phyloP scores from a whole-genome alignment of 1,140 invertebrate species.

The Brachionus koreanus region DNA sequence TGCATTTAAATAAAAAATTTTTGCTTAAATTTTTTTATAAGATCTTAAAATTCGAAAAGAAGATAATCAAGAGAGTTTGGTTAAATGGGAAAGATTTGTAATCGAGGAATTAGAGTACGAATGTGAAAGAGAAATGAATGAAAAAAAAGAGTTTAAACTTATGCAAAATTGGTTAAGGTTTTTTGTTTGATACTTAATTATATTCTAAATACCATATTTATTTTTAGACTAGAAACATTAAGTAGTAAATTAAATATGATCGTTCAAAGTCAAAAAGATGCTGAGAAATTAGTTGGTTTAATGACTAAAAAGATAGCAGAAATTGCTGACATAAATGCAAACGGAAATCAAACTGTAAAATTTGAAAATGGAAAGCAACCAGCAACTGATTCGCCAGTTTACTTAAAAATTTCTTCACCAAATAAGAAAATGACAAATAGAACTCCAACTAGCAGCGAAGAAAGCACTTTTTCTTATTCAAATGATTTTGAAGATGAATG shows the following conservation, averaged over 20 bases:
- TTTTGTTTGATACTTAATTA: not conserved
- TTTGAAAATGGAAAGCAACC: not conserved
- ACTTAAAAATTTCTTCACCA: not conserved
- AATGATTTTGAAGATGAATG: not conserved
- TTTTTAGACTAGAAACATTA: not conserved
- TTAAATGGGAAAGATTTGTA: conserved; percentile 37
- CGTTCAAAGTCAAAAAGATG: not conserved
- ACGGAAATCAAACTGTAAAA: not conserved
- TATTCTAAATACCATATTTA: not conserved
- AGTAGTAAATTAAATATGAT: not conserved
- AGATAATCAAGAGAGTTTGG: not conserved
- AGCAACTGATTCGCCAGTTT: not conserved
- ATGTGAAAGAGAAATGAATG: not conserved
- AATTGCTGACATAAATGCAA: not conserved
- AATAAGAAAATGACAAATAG: not conserved
- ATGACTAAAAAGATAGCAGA: not conserved
- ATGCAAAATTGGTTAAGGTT: not conserved
- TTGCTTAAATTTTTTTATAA: not conserved
- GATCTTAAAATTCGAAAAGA: not conserved
- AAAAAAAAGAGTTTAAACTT: conserved; percentile 30
- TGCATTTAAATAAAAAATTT: not conserved
- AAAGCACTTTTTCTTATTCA: not conserved
- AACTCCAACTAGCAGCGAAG: not conserved
- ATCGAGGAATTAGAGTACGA: conserved; percentile 4
- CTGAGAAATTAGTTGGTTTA: not conserved